These are phyloP conservation scores for Augochlorella aurata DNA, from an alignment of 2,888 invertebrate genomes.

Conservation along the genomic window DNA sequence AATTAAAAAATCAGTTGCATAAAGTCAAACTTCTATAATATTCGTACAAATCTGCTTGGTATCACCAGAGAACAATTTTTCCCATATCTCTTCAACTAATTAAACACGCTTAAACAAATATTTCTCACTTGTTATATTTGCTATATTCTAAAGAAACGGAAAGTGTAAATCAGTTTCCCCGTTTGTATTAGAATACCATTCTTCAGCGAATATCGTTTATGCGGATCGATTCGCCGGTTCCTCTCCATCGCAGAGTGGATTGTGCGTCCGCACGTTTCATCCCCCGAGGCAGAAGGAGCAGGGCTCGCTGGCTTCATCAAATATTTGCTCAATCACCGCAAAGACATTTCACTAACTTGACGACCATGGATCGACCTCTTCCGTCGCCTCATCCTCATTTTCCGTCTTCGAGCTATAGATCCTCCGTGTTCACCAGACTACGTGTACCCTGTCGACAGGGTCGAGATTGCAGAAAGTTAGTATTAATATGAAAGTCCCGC, in stretches of 20 bases:
- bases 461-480: constrained; percentile 56
- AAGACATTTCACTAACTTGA: constrained; percentile 80
- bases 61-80: background rate
- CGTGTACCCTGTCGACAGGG: constrained; percentile 6
- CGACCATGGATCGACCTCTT: constrained; percentile 73
- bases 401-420: constrained; percentile 36
- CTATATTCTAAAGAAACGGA: background rate
- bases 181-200: constrained; percentile 15
- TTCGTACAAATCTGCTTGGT: background rate
- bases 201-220: constrained; percentile 45
- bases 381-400: constrained; percentile 60
- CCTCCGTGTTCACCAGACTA: constrained; percentile 33
- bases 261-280: constrained; percentile 55
- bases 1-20: no score
- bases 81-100: background rate
- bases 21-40: background rate
- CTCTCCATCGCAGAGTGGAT: constrained; percentile 48
- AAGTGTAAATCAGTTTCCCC: constrained; percentile 39
- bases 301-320: constrained; percentile 76
- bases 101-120: no score
- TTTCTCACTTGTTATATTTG: background rate
- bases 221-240: constrained; percentile 53
- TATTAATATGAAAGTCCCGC: background rate
- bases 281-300: constrained; percentile 63
- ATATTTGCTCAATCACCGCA: constrained; percentile 82